Conservation (phyloP, 2,113 vertebrate genomes). For the Phalacrocorax aristotelis region DNA sequence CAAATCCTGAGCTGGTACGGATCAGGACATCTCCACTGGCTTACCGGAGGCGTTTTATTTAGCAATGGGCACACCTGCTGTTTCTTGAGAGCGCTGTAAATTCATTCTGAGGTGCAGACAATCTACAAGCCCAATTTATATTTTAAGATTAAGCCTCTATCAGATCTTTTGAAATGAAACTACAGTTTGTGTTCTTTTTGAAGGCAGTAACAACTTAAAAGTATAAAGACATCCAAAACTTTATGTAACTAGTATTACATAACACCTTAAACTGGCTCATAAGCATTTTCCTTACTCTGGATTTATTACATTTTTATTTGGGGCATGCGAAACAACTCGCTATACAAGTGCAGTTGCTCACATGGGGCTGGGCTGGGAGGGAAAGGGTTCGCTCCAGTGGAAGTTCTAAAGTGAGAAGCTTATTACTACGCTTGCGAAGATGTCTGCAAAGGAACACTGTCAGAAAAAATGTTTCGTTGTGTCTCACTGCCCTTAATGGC, state of each 20-base stretch:
- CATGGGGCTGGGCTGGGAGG: not conserved
- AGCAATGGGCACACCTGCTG: not conserved
- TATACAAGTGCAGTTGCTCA: not conserved
- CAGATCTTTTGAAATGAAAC: not conserved
- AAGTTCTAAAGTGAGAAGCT: not conserved
- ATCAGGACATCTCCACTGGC: not conserved
- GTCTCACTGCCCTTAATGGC: not conserved
- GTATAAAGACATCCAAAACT: slow-evolving; percentile 20
- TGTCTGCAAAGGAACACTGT: not conserved
- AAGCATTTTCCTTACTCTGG: slow-evolving; percentile 14
- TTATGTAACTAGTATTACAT: slow-evolving; percentile 40
- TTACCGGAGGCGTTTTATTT: not conserved
- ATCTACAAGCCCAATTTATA: not conserved
- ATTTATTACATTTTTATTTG: slow-evolving; percentile 26
- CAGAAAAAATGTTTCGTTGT: not conserved
- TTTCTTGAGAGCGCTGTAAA: not conserved
- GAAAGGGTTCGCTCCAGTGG: not conserved
- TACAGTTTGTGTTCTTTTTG: not conserved
- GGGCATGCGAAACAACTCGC: not conserved
- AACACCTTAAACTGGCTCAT: slow-evolving; percentile 4
- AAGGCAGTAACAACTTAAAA: not conserved
- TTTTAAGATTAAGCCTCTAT: not conserved
- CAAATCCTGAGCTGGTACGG: not conserved
- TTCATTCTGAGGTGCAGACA: not conserved
- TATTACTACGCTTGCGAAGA: not conserved